Conservation (phyloP, 2,888 invertebrate genomes). For the Sphaeridia pumilis region DNA sequence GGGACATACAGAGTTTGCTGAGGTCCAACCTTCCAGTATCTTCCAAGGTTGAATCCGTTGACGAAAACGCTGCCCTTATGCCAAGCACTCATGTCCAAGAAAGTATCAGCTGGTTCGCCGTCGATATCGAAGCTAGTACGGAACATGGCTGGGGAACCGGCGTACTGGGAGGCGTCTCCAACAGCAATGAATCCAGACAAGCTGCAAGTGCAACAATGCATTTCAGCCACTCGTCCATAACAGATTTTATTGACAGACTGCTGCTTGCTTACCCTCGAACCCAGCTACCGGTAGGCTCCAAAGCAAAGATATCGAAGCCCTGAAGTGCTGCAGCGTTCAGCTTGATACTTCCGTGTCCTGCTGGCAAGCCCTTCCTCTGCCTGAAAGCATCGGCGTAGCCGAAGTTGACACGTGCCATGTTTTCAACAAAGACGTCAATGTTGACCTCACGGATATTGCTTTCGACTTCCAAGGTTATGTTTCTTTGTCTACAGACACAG, state of each 20-base stretch:
- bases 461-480: conserved; percentile 6
- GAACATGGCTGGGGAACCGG: conserved; percentile 20
- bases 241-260: background rate
- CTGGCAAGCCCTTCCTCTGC: conserved; percentile 40
- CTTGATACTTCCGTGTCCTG: conserved; percentile 41
- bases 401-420: conserved; percentile 43
- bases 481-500: conserved; percentile 5
- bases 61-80: conserved; percentile 72
- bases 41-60: conserved; percentile 73
- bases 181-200: conserved; percentile 3
- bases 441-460: conserved; percentile 3
- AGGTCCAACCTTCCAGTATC: conserved; percentile 75
- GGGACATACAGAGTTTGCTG: conserved; percentile 74
- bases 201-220: too few relatives aligned
- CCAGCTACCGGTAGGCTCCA: conserved; percentile 46
- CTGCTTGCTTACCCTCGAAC: conserved; percentile 36
- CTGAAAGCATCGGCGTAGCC: conserved; percentile 17
- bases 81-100: conserved; percentile 67
- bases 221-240: background rate
- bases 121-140: conserved; percentile 41
- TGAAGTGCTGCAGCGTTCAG: conserved; percentile 40
- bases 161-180: conserved; percentile 4
- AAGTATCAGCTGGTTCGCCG: conserved; percentile 57
- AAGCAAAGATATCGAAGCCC: conserved; percentile 43
- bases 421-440: conserved; percentile 41